phyloP scores from a whole-genome alignment of 2,888 invertebrate species.

The Diaphora mendica region DNA sequence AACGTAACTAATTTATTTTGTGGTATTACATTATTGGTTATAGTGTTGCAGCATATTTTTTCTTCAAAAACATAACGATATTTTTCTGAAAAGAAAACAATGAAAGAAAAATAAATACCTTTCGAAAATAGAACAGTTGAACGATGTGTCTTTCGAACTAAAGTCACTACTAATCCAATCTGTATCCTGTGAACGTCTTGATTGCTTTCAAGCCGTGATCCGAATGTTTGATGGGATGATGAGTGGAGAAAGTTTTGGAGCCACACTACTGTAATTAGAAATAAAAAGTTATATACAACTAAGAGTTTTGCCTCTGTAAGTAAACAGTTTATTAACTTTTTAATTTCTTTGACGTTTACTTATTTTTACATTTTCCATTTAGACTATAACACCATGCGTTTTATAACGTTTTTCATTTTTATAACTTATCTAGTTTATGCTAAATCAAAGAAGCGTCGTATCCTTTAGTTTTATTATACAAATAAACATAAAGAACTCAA shows the following conservation, averaged over 20 bases:
- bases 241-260: slow-evolving; percentile 49
- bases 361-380: background rate
- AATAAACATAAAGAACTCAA: no score
- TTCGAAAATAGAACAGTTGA: slow-evolving; percentile 26
- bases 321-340: slow-evolving; percentile 30
- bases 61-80: background rate
- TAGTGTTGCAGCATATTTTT: background rate
- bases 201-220: slow-evolving; percentile 77
- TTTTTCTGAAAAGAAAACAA: slow-evolving; percentile 3
- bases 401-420: background rate
- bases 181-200: slow-evolving; percentile 69
- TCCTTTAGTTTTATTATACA: no score
- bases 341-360: slow-evolving; percentile 6
- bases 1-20: background rate
- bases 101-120: slow-evolving; percentile 23
- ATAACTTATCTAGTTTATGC: background rate
- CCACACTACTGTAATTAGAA: slow-evolving; percentile 57
- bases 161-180: slow-evolving; percentile 70
- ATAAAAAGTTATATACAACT: slow-evolving; percentile 48
- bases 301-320: slow-evolving; percentile 21
- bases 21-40: background rate
- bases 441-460: background rate
- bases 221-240: slow-evolving; percentile 62
- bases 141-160: slow-evolving; percentile 57
- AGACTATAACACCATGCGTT: background rate